A percentile compares a stretch with the other conserved stretches of the same genome.
Evolutionary conservation across 2,797 vertebrate genomes (phyloP).

Genomic region (Graptemys geographica): DNA sequence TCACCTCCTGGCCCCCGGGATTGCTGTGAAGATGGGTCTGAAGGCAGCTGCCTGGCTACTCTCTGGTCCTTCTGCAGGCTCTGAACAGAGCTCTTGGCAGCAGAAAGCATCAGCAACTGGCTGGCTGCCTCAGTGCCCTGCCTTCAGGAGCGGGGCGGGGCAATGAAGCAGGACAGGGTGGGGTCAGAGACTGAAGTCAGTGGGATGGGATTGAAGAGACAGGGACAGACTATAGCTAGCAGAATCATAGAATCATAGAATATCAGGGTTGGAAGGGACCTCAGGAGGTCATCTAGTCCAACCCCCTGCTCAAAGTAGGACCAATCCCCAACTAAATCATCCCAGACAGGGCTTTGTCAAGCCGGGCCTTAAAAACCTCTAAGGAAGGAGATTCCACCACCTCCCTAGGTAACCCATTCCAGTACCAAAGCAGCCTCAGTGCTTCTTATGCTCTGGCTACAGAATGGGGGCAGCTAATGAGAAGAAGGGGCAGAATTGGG

Average conservation of each 20-base stretch:
- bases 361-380: too few species aligned
- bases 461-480: background rate
- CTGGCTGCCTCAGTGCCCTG: background rate
- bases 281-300: too few species aligned
- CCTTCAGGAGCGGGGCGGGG: background rate
- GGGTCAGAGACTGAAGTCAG: background rate
- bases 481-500: too few species aligned
- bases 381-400: too few species aligned
- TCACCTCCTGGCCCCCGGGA: rapidly evolving
- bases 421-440: too few species aligned
- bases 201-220: background rate
- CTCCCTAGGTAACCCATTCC: too few species aligned
- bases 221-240: background rate
- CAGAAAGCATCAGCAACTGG: background rate
- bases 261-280: too few species aligned
- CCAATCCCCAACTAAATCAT: too few species aligned
- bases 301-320: too few species aligned
- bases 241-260: background rate
- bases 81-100: background rate
- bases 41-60: background rate
- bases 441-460: too few species aligned
- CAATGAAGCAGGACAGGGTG: background rate
- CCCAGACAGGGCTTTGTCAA: too few species aligned
- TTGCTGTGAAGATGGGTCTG: background rate
- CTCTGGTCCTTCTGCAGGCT: background rate